phyloP scores from a whole-genome alignment of 2,888 invertebrate species.

The Entomobrya proxima region DNA sequence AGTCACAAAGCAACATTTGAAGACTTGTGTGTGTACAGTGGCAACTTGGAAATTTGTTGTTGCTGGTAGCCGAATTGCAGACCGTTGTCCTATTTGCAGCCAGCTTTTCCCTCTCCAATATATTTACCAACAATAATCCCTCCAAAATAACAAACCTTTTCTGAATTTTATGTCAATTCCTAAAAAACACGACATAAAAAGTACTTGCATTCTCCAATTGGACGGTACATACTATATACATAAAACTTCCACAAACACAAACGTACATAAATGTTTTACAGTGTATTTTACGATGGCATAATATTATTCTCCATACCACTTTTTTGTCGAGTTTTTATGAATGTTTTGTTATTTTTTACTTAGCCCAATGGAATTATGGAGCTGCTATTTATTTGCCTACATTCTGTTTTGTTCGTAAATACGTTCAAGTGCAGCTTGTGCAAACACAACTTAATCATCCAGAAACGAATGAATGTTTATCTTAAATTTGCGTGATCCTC shows the following conservation, averaged over 20 bases:
- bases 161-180: background rate
- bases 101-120: too few species aligned
- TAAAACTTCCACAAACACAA: background rate
- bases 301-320: conserved; percentile 1
- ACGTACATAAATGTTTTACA: background rate
- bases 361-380: conserved; percentile 6
- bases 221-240: background rate
- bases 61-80: background rate
- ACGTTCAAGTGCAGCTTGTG: conserved; percentile 32
- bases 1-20: too few species aligned
- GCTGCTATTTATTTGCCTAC: too few species aligned
- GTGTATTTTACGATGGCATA: conserved; percentile 10
- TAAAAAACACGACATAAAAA: background rate
- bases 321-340: conserved; percentile 12
- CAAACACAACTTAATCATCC: conserved; percentile 66
- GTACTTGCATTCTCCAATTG: too few species aligned
- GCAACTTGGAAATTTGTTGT: too few species aligned
- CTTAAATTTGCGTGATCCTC: conserved; percentile 69
- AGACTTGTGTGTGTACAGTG: too few species aligned
- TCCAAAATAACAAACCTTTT: background rate
- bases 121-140: background rate
- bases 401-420: too few species aligned
- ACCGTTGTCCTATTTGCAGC: background rate
- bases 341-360: conserved; percentile 32
- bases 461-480: conserved; percentile 64